Conservation (phyloP, 2,888 invertebrate genomes). For the Macropis europaea region DNA sequence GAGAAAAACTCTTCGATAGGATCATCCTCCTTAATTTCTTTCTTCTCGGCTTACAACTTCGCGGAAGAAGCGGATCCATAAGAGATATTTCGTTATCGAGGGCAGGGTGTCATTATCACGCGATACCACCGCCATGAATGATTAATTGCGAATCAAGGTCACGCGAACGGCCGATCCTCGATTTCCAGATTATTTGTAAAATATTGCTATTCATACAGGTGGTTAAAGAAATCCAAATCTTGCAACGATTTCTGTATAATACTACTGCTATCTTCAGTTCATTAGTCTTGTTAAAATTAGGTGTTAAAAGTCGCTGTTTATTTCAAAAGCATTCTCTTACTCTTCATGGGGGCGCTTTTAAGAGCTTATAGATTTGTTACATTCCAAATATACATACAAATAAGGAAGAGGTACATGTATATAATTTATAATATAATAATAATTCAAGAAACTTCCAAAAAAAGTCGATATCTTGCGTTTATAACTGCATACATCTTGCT, state of each 20-base stretch:
- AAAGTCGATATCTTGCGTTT: too few species aligned
- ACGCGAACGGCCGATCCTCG: not conserved
- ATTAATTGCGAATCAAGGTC: slow-evolving; percentile 64
- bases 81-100: slow-evolving; percentile 46
- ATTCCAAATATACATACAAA: too few species aligned
- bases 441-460: too few species aligned
- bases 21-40: slow-evolving; percentile 9
- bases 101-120: slow-evolving; percentile 58
- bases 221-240: too few species aligned
- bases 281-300: too few species aligned
- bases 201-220: not conserved
- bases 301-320: too few species aligned
- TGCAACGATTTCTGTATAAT: not conserved
- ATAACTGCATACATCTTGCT: too few species aligned
- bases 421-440: too few species aligned
- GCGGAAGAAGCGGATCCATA: slow-evolving; percentile 42
- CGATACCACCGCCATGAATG: slow-evolving; percentile 51
- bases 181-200: not conserved
- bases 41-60: slow-evolving; percentile 30
- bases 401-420: too few species aligned
- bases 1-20: not conserved
- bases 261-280: not conserved
- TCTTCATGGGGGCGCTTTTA: too few species aligned
- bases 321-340: too few species aligned
- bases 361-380: too few species aligned